A percentile compares a stretch with the other conserved stretches of the same genome.
These are phyloP conservation scores for Drosophila demipolita DNA, from an alignment of 2,888 invertebrate species.

Conservation along the genomic window DNA sequence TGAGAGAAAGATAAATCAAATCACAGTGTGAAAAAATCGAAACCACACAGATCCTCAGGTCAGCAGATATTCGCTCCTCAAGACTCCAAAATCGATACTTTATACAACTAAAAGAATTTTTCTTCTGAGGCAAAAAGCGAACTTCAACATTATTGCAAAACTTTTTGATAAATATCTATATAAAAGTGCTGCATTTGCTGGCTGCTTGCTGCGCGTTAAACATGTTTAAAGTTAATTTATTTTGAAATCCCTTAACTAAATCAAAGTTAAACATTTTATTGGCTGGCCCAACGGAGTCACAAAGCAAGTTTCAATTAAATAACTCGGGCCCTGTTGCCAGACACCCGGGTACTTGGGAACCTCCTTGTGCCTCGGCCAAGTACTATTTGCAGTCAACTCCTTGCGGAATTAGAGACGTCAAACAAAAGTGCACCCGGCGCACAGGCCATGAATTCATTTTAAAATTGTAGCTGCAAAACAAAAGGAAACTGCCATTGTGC, in stretches of 20 bases:
- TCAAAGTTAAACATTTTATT: constrained; percentile 82
- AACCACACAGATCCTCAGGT: not conserved
- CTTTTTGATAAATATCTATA: not conserved
- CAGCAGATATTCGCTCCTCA: not conserved
- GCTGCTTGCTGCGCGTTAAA: constrained; percentile 2
- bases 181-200: not conserved
- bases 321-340: constrained; percentile 40
- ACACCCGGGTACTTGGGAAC: not conserved
- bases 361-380: constrained; percentile 8
- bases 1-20: not conserved
- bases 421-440: constrained; percentile 62
- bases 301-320: constrained; percentile 81
- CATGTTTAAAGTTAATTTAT: constrained; percentile 60
- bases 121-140: not conserved
- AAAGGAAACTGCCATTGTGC: constrained; percentile 77
- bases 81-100: not conserved
- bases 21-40: not conserved
- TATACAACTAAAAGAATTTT: not conserved
- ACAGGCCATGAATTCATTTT: constrained; percentile 79
- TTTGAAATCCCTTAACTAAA: constrained; percentile 78
- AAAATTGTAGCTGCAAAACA: constrained; percentile 76
- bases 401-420: constrained; percentile 72
- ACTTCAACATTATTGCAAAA: not conserved
- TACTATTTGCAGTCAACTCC: constrained; percentile 56
- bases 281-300: constrained; percentile 72